Conservation (phyloP, 2,113 vertebrate genomes). For the Gallinago jamesoni region DNA sequence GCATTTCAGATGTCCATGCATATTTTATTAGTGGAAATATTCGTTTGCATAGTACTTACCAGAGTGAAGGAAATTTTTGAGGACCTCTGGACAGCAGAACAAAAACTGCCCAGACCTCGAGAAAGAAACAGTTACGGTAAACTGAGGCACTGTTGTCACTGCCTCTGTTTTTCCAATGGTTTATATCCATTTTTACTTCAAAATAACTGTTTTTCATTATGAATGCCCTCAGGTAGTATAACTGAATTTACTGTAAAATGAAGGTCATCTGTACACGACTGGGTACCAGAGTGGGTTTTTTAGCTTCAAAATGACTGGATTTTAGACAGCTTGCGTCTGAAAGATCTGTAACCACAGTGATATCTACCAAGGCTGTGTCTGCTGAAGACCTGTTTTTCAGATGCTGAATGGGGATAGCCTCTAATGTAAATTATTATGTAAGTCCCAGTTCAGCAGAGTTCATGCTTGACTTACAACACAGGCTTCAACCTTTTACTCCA, state of each 20-base stretch:
- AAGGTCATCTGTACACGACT: background rate
- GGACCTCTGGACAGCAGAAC: constrained; percentile 75
- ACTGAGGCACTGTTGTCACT: background rate
- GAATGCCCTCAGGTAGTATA: background rate
- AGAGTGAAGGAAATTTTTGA: constrained; percentile 73
- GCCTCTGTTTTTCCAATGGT: background rate
- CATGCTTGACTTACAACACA: background rate
- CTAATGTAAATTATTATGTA: background rate
- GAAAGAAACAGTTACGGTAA: background rate
- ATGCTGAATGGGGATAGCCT: background rate
- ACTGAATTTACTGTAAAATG: background rate
- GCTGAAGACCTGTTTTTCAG: background rate
- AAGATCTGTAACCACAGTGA: background rate
- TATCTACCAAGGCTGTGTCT: background rate
- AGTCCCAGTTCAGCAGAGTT: background rate
- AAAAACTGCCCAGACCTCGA: constrained; percentile 73
- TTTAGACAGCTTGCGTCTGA: background rate
- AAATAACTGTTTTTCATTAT: background rate
- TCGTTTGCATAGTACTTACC: constrained; percentile 74
- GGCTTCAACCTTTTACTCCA: background rate
- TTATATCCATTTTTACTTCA: background rate
- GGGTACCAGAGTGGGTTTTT: background rate
- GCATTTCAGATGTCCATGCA: background rate
- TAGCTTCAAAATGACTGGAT: background rate
- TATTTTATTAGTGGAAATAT: constrained; percentile 14